A percentile compares a stretch with the other conserved stretches of the same genome.
phyloP scores from a whole-genome alignment of 2,888 invertebrate species.

The Ischnus inquisitorius region DNA sequence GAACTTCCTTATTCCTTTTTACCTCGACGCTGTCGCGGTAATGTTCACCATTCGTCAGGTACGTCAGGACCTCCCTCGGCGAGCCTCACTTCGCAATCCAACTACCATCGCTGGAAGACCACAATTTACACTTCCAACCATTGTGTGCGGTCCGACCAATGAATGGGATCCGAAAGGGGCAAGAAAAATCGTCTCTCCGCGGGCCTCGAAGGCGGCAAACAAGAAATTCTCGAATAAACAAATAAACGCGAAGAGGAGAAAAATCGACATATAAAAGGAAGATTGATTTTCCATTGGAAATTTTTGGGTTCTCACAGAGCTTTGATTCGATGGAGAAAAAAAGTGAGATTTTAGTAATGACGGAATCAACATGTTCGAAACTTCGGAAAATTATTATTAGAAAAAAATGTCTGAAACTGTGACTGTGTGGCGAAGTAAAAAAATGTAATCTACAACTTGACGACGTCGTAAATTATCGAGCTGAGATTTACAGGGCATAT shows the following conservation, averaged over 20 bases:
- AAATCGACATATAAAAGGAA: neutral
- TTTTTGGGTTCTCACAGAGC: no score
- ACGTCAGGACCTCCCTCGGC: slow-evolving; percentile 37
- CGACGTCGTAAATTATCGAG: no score
- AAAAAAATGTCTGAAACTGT: no score
- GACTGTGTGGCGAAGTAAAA: no score
- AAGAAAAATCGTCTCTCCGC: slow-evolving; percentile 46
- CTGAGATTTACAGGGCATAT: no score
- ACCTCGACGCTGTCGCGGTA: slow-evolving; percentile 54
- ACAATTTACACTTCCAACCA: slow-evolving; percentile 48
- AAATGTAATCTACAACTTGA: no score
- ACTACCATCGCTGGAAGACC: slow-evolving; percentile 24
- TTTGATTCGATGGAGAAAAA: no score
- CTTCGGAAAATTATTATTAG: no score
- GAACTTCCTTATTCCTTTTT: slow-evolving; percentile 46
- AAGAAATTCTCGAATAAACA: neutral
- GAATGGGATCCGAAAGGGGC: neutral
- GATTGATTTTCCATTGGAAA: no score
- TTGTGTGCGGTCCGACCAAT: neutral
- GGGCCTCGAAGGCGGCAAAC: neutral
- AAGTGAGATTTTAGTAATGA: no score
- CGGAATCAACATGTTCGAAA: no score
- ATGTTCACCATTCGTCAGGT: slow-evolving; percentile 64
- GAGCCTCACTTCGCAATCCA: slow-evolving; percentile 34
- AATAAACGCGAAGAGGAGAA: neutral